These are phyloP conservation scores for Bos javanicus DNA, from an alignment of 2,113 vertebrate species.

Conservation along the genomic window DNA sequence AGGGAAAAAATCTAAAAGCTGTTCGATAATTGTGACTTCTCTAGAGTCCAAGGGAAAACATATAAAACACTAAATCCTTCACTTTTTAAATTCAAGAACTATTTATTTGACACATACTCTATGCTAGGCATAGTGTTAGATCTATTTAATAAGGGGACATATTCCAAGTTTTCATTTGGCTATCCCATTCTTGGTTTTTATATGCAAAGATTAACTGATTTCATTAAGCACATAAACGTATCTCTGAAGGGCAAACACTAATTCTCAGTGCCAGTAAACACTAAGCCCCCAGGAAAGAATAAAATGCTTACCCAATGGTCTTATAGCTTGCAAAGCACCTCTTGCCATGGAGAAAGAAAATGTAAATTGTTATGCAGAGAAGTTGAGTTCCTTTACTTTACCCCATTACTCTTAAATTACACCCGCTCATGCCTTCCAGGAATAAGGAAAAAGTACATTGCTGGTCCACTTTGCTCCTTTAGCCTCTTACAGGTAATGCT, in stretches of 20 bases:
- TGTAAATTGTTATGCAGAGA: background rate
- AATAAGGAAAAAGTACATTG: background rate
- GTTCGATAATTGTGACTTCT: background rate
- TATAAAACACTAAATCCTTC: background rate
- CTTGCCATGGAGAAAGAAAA: background rate
- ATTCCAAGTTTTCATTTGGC: background rate
- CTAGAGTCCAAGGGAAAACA: background rate
- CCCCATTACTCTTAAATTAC: background rate
- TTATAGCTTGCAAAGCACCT: background rate
- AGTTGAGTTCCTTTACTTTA: background rate
- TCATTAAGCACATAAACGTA: background rate
- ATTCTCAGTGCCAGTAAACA: background rate
- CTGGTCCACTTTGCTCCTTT: background rate
- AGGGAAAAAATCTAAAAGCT: background rate
- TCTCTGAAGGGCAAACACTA: background rate
- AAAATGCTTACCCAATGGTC: background rate
- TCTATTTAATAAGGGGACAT: background rate
- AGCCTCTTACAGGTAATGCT: background rate
- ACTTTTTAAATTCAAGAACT: background rate
- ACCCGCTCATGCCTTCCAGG: background rate
- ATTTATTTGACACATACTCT: background rate
- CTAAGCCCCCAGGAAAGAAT: background rate
- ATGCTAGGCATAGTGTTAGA: background rate
- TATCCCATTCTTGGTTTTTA: background rate
- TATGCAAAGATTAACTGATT: background rate